Base-by-base conservation (phyloP, 2,797 vertebrate species). In the Sparidentex hasta region DNA sequence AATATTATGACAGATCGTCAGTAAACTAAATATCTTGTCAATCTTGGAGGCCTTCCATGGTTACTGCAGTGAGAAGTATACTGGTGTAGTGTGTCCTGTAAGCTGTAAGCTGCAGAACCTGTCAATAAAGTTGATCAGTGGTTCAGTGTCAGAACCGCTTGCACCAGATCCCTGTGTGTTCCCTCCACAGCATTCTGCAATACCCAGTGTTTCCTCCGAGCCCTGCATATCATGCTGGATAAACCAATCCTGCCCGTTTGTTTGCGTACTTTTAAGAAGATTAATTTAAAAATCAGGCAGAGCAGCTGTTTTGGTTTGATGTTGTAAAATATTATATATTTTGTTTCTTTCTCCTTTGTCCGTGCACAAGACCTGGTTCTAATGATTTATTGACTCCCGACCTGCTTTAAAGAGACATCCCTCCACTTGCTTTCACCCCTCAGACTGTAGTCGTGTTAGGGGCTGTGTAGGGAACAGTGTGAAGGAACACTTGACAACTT, bases 41-140 rank as follows among this genome's bases (percentile, higher is more conserved):
- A 71, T 68, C 81, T 89, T 82, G 84, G 85, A 88, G 87, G 83
- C 83, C 76, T 83, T 84, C 81, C 74, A 54, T 65, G 87, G 93
- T 91, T 84, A 80, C 92, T 92, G 90, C 92, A 88, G 90, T 93
- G 78, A 91, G 68, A 87, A 47, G 76, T 91, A 85, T 80, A 64
- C 89, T 90, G 92, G 92, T 93, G 93, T 93, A 88, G 92, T 92
- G 91, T 95, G 92, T 92, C 90, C 92, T 93, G 93, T 92, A 87
- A 90, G 92, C 93, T 94, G 93, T 93, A 93, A 91, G 93, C 93
- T 94, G 89, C 92, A 94, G 91, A 94, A 91, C 92, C 93, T 94
- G 89, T 95, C 92, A 94, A 95, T 95, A 95, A 95, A 95, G 92
- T 87, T 94, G 80, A 92, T 93, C 78, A 87, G 90, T 88, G 93